A percentile compares a stretch with the other conserved stretches of the same genome.
Evolutionary conservation across 2,888 invertebrate genomes (phyloP).

Genomic region (Gryllus longicercus): DNA sequence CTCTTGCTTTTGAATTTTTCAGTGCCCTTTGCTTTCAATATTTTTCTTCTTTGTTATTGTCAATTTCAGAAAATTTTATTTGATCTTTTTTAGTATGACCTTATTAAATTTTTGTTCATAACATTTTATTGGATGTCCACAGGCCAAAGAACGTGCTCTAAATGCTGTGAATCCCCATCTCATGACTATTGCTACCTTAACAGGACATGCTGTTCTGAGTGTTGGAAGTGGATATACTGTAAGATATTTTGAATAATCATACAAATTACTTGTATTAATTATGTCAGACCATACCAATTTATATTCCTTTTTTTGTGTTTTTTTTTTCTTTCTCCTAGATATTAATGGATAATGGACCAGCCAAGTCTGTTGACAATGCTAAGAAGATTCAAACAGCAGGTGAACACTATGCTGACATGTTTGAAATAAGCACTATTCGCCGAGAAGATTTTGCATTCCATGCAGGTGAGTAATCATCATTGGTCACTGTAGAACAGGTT

Average conservation of each 20-base stretch:
- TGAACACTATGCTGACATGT: slow-evolving; percentile 69
- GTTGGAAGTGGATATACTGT: slow-evolving; percentile 72
- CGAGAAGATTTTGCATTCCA: slow-evolving; percentile 69
- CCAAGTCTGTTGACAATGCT: slow-evolving; percentile 55
- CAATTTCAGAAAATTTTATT: background rate
- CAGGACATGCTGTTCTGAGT: slow-evolving; percentile 74
- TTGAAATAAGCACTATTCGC: slow-evolving; percentile 74
- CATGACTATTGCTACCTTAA: slow-evolving; percentile 86
- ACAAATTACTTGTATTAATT: background rate
- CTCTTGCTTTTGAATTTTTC: background rate
- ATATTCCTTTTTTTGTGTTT: background rate
- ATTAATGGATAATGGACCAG: slow-evolving; percentile 73
- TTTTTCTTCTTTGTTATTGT: background rate
- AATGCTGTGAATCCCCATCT: slow-evolving; percentile 74
- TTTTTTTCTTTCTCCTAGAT: slow-evolving; percentile 44
- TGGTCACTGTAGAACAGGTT: too few species aligned
- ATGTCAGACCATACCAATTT: background rate
- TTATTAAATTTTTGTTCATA: background rate
- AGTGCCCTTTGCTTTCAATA: background rate
- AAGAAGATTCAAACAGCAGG: slow-evolving; percentile 64
- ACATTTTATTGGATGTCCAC: slow-evolving; percentile 33
- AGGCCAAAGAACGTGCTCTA: slow-evolving; percentile 67
- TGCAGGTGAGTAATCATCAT: slow-evolving; percentile 47
- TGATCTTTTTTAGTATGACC: background rate
- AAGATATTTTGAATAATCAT: slow-evolving; percentile 41